These are phyloP conservation scores for Sanderia malayensis DNA, from an alignment of 30 jellyfish, hydroid and myxozoan genomes.

Conservation along the genomic window DNA sequence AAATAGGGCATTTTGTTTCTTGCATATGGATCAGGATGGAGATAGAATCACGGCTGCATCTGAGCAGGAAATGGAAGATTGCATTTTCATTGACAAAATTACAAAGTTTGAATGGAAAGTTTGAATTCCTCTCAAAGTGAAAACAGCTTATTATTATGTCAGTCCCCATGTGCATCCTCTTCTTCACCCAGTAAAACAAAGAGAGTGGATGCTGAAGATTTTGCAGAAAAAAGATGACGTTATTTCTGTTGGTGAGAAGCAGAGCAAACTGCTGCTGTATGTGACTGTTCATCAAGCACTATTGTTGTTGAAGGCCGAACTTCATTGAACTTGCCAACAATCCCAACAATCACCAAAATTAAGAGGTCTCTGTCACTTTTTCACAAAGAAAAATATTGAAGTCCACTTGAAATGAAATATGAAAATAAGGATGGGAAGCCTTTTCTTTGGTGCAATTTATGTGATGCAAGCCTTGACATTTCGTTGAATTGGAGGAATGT, in stretches of 20 bases:
- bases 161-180: no score
- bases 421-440: not conserved
- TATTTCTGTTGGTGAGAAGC: no score
- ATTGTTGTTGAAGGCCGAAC: not conserved
- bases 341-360: not conserved
- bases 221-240: no score
- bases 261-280: not conserved
- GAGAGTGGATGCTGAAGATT: no score
- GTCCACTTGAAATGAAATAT: slow-evolving; percentile 12
- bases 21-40: slow-evolving; percentile 19
- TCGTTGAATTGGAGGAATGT: slow-evolving; percentile 27
- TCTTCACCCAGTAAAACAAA: no score
- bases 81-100: slow-evolving; percentile 1
- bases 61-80: slow-evolving; percentile 3
- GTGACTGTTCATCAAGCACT: not conserved
- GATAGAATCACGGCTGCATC: not conserved
- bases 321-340: slow-evolving; percentile 8
- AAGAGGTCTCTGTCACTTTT: slow-evolving; percentile 9
- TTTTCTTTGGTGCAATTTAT: slow-evolving; percentile 11
- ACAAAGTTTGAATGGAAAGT: slow-evolving; percentile 3
- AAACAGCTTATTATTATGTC: not conserved
- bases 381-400: slow-evolving; percentile 8
- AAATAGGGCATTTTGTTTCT: not conserved
- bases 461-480: slow-evolving; percentile 23
- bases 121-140: not conserved